Evolutionary conservation across 2,113 vertebrate genomes (phyloP), one percentile per base, ranked within the genome.

Genomic region (Dunckerocampus dactyliophorus): DNA sequence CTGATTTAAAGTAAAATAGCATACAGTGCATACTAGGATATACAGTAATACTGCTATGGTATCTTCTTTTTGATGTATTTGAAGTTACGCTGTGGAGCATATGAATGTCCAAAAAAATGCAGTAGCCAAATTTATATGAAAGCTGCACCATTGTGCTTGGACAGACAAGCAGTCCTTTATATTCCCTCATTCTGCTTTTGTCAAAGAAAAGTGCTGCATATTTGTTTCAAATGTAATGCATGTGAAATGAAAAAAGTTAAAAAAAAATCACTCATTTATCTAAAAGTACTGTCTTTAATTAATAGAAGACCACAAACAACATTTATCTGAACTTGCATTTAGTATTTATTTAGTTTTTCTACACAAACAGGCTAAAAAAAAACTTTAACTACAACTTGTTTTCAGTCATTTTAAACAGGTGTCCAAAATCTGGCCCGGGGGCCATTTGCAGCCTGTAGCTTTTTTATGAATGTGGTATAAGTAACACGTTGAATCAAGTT

Each of bases 161-260:
- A 63, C 28, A 31, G 47, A 86, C 80, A 82, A 79, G 62, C 54
- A 69, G 28, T 39, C 45, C 62, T 74, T 80, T 82, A 75, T 82
- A 75, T 75, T 59, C 68, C 50, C 47, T 9, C 12, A 34, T 62
- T 48, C 45, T 65, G 12, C 48, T 63, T 48, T 64, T 67, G 13
- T 43, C 16, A 64, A 73, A 82, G 60, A 59, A 59, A 79, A 70
- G 59, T 64, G 55, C 50, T 51, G 49, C 42, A 60, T 78, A 63
- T 60, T 39, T 59, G 17, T 59, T 79, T 72, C 59, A 60, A 60
- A 76, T 67, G 47, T 77, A 52, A 52, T 48, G 48, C 19, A 46
- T 5, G 24, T 46, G 43, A 52, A 8, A 52, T 57, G 50, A 57
- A 17, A 59, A 28, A 20, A 37, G 6, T 19, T 39, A 20, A 19